Percentiles rank a stretch among this genome's conserved stretches.
Evolutionary conservation across 2,113 vertebrate species (phyloP).

Genomic region (Oryzias curvinotus): DNA sequence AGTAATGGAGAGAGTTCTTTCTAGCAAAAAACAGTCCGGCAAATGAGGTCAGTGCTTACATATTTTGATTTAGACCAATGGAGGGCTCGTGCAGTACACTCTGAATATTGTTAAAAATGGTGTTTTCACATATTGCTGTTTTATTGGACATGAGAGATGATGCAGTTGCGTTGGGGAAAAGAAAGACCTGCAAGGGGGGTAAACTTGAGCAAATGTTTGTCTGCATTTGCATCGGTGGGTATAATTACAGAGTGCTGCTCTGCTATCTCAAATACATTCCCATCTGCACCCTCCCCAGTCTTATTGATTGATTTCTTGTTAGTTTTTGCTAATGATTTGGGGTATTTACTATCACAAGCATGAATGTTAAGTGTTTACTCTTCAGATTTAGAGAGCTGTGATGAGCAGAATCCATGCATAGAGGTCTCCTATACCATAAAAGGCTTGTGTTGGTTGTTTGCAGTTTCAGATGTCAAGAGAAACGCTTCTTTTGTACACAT

Average conservation of each 20-base stretch:
- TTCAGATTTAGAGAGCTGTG: slow-evolving; percentile 30
- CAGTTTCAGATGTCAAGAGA: too few species aligned
- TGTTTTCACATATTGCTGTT: too few species aligned
- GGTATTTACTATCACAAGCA: not conserved
- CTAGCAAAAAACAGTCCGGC: slow-evolving; percentile 28
- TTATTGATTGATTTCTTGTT: not conserved
- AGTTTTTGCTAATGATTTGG: not conserved
- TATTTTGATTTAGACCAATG: slow-evolving; percentile 6
- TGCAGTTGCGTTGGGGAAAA: too few species aligned
- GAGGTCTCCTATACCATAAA: not conserved
- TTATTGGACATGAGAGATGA: too few species aligned
- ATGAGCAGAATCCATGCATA: slow-evolving; percentile 10
- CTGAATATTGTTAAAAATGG: too few species aligned
- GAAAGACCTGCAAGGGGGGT: too few species aligned
- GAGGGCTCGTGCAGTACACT: slow-evolving; percentile 2
- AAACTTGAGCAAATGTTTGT: not conserved
- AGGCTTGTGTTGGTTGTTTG: too few species aligned
- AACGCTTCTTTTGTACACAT: too few species aligned
- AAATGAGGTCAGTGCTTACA: slow-evolving; percentile 42
- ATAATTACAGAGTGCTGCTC: not conserved
- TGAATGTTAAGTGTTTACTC: not conserved
- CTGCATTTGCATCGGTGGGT: not conserved
- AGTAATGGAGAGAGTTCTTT: not conserved
- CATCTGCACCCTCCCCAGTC: not conserved
- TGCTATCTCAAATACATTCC: not conserved